These are phyloP conservation scores for Chlorops oryzae DNA, from an alignment of 1,140 invertebrate species.

Conservation along the genomic window DNA sequence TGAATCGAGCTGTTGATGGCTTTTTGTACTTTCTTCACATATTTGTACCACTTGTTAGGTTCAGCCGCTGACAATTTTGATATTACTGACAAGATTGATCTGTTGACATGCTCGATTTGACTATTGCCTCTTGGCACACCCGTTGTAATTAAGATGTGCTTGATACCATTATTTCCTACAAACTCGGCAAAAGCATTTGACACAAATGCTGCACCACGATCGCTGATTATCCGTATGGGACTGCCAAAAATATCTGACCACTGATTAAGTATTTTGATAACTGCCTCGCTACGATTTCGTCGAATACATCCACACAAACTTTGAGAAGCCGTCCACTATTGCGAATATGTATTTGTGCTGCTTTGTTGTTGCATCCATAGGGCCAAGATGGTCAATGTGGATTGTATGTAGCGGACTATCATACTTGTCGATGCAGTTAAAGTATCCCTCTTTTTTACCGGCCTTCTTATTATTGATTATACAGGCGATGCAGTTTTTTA, in stretches of 20 bases:
- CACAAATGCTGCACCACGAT: constrained; percentile 43
- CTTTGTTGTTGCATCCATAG: background rate
- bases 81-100: constrained; percentile 11
- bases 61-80: background rate
- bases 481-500: constrained; percentile 29
- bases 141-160: constrained; percentile 22
- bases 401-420: background rate
- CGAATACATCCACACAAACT: constrained; percentile 30
- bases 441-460: constrained; percentile 40
- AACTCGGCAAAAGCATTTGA: constrained; percentile 11
- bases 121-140: constrained; percentile 29
- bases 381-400: background rate
- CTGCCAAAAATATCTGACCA: constrained; percentile 34
- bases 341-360: constrained; percentile 20
- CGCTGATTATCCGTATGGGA: constrained; percentile 34
- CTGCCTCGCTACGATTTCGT: constrained; percentile 10
- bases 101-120: constrained; percentile 22
- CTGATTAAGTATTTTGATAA: constrained; percentile 9
- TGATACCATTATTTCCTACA: constrained; percentile 17
- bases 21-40: background rate
- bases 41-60: constrained; percentile 3
- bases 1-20: no score
- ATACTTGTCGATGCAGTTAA: constrained; percentile 9
- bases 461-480: constrained; percentile 23
- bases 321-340: constrained; percentile 29